Conservation (phyloP, 2,888 invertebrate genomes). For the Cancer borealis region DNA sequence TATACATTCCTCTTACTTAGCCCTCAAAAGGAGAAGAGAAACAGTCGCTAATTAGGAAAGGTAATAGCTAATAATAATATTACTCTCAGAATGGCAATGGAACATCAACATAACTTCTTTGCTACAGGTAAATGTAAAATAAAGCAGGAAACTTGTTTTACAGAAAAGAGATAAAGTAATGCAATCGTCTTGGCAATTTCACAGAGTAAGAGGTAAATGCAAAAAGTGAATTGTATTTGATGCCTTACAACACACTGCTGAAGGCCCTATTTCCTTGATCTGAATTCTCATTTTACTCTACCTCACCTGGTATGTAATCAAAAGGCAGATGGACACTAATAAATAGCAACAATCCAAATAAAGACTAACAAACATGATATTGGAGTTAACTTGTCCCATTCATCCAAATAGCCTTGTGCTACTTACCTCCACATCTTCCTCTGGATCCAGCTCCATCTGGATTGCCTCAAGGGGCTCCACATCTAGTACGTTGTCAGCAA, state of each 20-base stretch:
- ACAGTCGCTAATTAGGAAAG: too few relatives aligned
- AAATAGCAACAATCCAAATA: not conserved
- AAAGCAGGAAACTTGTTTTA: not conserved
- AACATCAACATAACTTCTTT: not conserved
- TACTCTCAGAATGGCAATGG: not conserved
- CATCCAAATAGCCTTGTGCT: not conserved
- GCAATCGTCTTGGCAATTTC: too few relatives aligned
- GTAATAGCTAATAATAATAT: not conserved
- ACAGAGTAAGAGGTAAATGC: too few relatives aligned
- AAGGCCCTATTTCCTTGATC: not conserved
- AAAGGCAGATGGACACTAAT: not conserved
- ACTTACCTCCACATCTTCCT: conserved; percentile 90
- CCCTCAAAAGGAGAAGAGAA: too few relatives aligned
- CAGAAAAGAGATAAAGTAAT: not conserved
- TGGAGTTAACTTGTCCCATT: not conserved
- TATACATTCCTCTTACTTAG: too few relatives aligned
- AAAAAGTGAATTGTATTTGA: too few relatives aligned
- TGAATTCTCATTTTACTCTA: not conserved
- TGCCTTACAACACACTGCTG: too few relatives aligned
- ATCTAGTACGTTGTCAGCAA: conserved; percentile 99
- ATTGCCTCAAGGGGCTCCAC: conserved; percentile 99
- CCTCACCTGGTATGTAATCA: not conserved
- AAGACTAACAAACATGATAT: not conserved
- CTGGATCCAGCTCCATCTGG: conserved; percentile 97
- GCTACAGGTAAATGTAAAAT: not conserved